Evolutionary conservation across 2,888 invertebrate species (phyloP).

Genomic region (Leptinotarsa peninsularis): DNA sequence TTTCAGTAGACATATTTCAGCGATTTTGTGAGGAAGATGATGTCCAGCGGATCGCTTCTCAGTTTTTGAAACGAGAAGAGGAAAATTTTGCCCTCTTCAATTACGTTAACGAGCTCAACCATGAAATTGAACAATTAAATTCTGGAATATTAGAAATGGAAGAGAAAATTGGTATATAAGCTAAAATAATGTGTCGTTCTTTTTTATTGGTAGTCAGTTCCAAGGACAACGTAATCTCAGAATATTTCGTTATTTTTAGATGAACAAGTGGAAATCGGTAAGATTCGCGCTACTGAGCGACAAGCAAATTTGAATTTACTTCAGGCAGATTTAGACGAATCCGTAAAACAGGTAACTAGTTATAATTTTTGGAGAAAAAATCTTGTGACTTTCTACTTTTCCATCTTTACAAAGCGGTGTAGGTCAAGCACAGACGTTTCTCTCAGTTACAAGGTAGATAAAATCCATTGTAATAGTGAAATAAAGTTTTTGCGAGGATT

Average conservation of each 20-base stretch:
- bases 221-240: not conserved
- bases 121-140: conserved; percentile 80
- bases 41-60: conserved; percentile 76
- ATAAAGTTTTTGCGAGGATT: too few relatives aligned
- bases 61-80: conserved; percentile 87
- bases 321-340: conserved; percentile 67
- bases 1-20: conserved; percentile 56
- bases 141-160: conserved; percentile 75
- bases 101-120: conserved; percentile 91
- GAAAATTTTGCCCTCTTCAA: conserved; percentile 93
- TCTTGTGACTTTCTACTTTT: too few relatives aligned
- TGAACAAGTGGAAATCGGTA: conserved; percentile 73
- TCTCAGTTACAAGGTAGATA: not conserved
- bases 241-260: conserved; percentile 61
- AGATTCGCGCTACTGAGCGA: conserved; percentile 71
- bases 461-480: too few relatives aligned
- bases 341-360: conserved; percentile 63
- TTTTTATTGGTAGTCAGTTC: too few relatives aligned
- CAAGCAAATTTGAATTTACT: conserved; percentile 73
- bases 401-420: too few relatives aligned
- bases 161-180: conserved; percentile 71
- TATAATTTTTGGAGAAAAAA: too few relatives aligned
- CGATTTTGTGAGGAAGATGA: conserved; percentile 70
- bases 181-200: not conserved
- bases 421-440: not conserved